A percentile compares a stretch with the other conserved stretches of the same genome.
Evolutionary conservation across 2,113 vertebrate species (phyloP).

Genomic region (Planiliza haematocheilus): DNA sequence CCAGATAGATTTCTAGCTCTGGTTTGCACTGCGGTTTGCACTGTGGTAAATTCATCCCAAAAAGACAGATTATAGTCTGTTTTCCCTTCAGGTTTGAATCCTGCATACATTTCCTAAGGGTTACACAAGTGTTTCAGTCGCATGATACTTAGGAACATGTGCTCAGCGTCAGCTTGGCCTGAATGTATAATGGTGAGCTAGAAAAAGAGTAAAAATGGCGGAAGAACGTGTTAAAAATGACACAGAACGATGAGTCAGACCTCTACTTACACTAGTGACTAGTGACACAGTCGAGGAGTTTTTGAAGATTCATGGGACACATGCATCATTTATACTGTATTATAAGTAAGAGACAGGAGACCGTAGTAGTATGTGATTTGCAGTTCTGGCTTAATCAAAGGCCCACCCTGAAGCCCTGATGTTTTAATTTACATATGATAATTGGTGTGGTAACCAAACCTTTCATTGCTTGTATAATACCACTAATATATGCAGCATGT

Average conservation of each 20-base stretch:
- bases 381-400: conserved; percentile 68
- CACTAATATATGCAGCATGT: conserved; percentile 57
- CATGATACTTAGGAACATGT: conserved; percentile 58
- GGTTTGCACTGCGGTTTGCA: conserved; percentile 63
- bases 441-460: conserved; percentile 69
- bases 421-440: conserved; percentile 76
- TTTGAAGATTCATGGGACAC: conserved; percentile 43
- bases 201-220: conserved; percentile 9
- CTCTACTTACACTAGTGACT: conserved; percentile 29
- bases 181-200: conserved; percentile 50
- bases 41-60: conserved; percentile 66
- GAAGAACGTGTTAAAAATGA: neutral
- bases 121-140: conserved; percentile 71
- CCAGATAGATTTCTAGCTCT: conserved; percentile 69
- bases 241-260: conserved; percentile 39
- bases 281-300: conserved; percentile 39
- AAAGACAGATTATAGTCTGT: conserved; percentile 71
- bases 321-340: conserved; percentile 56
- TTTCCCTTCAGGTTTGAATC: conserved; percentile 62
- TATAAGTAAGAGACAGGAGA: conserved; percentile 4
- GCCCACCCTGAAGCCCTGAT: conserved; percentile 48
- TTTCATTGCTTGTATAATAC: conserved; percentile 63
- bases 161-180: conserved; percentile 59
- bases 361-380: conserved; percentile 53
- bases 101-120: conserved; percentile 58